phyloP scores from a whole-genome alignment of 2,888 invertebrate species.

The Ophion ventricosus region DNA sequence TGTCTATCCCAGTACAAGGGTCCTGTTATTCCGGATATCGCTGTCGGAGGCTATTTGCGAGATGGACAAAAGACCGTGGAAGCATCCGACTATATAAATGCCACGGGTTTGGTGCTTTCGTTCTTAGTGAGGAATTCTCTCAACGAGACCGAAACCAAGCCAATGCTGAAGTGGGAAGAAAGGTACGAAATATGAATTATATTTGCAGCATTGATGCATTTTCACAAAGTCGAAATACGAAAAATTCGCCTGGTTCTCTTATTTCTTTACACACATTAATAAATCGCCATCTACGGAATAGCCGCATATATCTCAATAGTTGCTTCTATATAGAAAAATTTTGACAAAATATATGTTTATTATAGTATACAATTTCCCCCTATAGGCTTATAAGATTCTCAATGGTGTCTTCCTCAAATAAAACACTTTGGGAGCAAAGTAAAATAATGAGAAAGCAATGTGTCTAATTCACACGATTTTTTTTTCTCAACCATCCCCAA shows the following conservation, averaged over 20 bases:
- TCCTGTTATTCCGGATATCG: constrained; percentile 92
- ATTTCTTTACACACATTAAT: background rate
- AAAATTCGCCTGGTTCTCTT: background rate
- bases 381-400: too few species aligned
- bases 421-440: too few species aligned
- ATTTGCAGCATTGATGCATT: background rate
- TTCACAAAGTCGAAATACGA: background rate
- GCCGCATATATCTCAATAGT: background rate
- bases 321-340: background rate
- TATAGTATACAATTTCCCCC: too few species aligned
- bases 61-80: constrained; percentile 83
- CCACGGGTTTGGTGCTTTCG: constrained; percentile 90
- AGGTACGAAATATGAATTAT: constrained; percentile 85
- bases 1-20: constrained; percentile 95
- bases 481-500: too few species aligned
- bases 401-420: too few species aligned
- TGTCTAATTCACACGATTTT: too few species aligned
- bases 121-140: constrained; percentile 90
- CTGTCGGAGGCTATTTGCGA: constrained; percentile 91
- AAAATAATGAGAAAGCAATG: background rate
- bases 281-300: background rate
- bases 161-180: constrained; percentile 90
- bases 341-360: background rate
- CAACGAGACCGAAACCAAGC: constrained; percentile 85
- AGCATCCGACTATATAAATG: constrained; percentile 85